Evolutionary conservation across 2,797 vertebrate genomes (phyloP).

Genomic region (Discoglossus pictus): DNA sequence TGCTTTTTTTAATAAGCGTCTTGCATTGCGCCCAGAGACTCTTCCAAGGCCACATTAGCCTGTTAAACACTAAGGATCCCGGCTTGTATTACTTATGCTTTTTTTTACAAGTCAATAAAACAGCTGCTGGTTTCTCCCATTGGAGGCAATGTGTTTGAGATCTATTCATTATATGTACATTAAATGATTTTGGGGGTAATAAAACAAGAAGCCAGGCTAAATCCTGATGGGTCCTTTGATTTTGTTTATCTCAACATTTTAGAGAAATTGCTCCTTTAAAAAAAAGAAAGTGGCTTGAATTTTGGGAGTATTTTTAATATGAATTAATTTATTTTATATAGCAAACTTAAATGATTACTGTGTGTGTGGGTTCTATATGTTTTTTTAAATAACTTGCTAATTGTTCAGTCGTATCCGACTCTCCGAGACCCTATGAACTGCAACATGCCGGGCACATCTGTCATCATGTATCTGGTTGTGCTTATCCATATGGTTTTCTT

Average conservation of each 20-base stretch:
- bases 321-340: too few relatives aligned
- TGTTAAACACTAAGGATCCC: not conserved
- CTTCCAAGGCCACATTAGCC: not conserved
- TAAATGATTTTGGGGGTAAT: constrained; percentile 3
- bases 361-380: too few relatives aligned
- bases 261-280: too few relatives aligned
- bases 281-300: too few relatives aligned
- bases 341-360: too few relatives aligned
- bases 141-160: constrained; percentile 14
- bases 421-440: too few relatives aligned
- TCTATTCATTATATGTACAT: constrained; percentile 24
- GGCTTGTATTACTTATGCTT: constrained; percentile 6
- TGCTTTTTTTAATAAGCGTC: not conserved
- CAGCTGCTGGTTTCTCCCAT: constrained; percentile 11
- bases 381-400: too few relatives aligned
- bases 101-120: constrained; percentile 20
- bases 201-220: not conserved
- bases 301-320: too few relatives aligned
- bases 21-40: not conserved
- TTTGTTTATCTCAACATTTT: not conserved
- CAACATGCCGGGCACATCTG: too few relatives aligned
- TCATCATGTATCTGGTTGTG: too few relatives aligned
- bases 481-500: too few relatives aligned
- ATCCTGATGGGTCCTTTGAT: not conserved
- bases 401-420: too few relatives aligned